phyloP scores from a whole-genome alignment of 2,113 vertebrate species.

The Plotosus lineatus region DNA sequence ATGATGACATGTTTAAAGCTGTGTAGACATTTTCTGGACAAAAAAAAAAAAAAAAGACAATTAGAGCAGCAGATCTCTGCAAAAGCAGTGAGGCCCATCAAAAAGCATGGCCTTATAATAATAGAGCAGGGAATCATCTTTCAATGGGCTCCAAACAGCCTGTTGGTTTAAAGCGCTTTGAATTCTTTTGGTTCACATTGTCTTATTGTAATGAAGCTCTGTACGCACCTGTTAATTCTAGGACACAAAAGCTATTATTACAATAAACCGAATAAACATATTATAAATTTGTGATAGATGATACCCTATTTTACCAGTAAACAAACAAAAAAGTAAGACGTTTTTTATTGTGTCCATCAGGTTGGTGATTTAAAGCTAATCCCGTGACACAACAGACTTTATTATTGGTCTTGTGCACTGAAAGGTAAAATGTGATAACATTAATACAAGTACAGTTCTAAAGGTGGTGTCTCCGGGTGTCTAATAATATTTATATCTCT shows the following conservation, averaged over 20 bases:
- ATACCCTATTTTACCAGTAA: too few relatives aligned
- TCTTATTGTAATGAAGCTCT: not conserved
- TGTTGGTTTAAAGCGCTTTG: constrained; percentile 17
- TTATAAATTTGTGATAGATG: not conserved
- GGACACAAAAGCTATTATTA: not conserved
- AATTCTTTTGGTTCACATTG: not conserved
- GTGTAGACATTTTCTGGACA: constrained; percentile 45
- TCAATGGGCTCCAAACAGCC: not conserved
- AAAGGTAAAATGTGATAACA: not conserved
- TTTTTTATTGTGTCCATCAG: not conserved
- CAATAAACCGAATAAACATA: not conserved
- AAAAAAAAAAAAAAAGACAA: constrained; percentile 52
- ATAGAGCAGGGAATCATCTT: constrained; percentile 22
- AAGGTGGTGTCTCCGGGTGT: too few relatives aligned
- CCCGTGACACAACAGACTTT: not conserved
- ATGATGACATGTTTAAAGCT: constrained; percentile 56
- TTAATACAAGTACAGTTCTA: not conserved
- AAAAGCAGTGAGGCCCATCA: constrained; percentile 24
- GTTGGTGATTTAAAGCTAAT: not conserved
- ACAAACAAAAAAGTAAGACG: too few relatives aligned
- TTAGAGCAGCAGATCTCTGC: constrained; percentile 56
- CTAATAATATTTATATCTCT: too few relatives aligned
- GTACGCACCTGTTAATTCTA: not conserved
- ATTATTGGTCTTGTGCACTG: not conserved
- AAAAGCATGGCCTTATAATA: constrained; percentile 17